Evolutionary conservation across 1,140 invertebrate species (phyloP), one percentile per base, ranked within the genome.

Genomic region (Chionoecetes opilio): DNA sequence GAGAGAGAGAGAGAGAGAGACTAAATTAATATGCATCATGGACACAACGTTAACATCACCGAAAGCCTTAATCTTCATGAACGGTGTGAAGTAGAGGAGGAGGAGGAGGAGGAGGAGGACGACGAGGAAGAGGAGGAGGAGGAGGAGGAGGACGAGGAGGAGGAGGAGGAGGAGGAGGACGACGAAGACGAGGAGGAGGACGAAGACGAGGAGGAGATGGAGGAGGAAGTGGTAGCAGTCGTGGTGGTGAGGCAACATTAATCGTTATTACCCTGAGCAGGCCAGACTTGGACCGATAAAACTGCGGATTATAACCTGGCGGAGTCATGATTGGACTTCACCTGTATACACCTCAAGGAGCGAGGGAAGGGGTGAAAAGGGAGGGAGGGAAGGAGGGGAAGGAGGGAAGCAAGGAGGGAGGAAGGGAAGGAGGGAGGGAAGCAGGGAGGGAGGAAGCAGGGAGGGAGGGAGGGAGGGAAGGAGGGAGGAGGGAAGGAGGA

Each of bases 1-100:
- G 86, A 88, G 86, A 88, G 35, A 37, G 35, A 88, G 86, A 88
- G 29, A 37, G n/a, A 88, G 86, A 37, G 8, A 37, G 35, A 88
- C 31, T 5, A 38, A 37, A 38, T 35, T 37, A 91, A 11, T n/a
- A 63, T n/a, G 9, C 31, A 82, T 9, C 26, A 1, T 0, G 53
- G n/a, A n/a, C n/a, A n/a, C n/a, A n/a, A n/a, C n/a, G n/a, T n/a
- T n/a, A n/a, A n/a, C n/a, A n/a, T n/a, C n/a, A n/a, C n/a, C n/a
- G n/a, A n/a, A n/a, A n/a, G n/a, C n/a, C n/a, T n/a, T n/a, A n/a
- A n/a, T n/a, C n/a, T n/a, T n/a, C n/a, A n/a, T n/a, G n/a, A n/a
- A n/a, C n/a, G n/a, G n/a, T n/a, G n/a, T 26, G 32, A 35, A 34
- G 21, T 0, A 9, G n/a, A 34, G 32, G 32, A 91, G 21, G 31